Evolutionary conservation across 2,888 invertebrate species (phyloP).

Genomic region (Eupithecia pulchellata): DNA sequence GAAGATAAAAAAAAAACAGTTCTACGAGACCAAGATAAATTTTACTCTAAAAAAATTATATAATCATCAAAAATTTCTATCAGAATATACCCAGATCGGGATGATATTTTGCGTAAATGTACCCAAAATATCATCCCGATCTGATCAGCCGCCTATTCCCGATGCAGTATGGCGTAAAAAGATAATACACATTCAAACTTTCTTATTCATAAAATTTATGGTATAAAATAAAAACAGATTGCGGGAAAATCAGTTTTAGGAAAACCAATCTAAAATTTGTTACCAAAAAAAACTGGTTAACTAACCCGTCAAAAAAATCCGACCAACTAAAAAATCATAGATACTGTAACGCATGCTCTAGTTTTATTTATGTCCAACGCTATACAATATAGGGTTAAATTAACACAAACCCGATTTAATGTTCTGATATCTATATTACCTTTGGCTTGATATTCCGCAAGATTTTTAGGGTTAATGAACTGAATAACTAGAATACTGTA

Average conservation of each 20-base stretch:
- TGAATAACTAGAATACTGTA: background rate
- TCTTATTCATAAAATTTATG: too few species aligned
- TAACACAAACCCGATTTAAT: conserved; percentile 39
- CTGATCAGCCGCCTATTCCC: too few species aligned
- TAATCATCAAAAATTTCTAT: too few species aligned
- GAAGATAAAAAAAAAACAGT: too few species aligned
- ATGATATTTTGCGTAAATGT: too few species aligned
- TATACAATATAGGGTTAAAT: conserved; percentile 45
- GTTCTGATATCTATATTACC: conserved; percentile 41
- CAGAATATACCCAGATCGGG: too few species aligned
- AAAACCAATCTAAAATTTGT: background rate
- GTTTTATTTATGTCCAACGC: conserved; percentile 44
- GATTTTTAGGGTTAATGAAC: conserved; percentile 1
- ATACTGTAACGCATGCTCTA: conserved; percentile 22
- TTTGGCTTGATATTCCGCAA: conserved; percentile 6
- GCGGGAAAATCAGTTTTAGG: background rate
- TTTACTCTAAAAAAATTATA: too few species aligned
- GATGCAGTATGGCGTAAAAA: too few species aligned
- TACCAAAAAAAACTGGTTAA: background rate
- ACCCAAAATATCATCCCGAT: too few species aligned
- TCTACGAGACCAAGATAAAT: too few species aligned
- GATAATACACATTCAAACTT: too few species aligned
- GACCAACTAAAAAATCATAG: background rate
- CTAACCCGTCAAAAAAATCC: background rate
- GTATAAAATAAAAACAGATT: background rate